Evolutionary conservation across 2,888 invertebrate species (phyloP), one percentile per base, ranked within the genome.

Genomic region (Nephrotoma guestfalica): DNA sequence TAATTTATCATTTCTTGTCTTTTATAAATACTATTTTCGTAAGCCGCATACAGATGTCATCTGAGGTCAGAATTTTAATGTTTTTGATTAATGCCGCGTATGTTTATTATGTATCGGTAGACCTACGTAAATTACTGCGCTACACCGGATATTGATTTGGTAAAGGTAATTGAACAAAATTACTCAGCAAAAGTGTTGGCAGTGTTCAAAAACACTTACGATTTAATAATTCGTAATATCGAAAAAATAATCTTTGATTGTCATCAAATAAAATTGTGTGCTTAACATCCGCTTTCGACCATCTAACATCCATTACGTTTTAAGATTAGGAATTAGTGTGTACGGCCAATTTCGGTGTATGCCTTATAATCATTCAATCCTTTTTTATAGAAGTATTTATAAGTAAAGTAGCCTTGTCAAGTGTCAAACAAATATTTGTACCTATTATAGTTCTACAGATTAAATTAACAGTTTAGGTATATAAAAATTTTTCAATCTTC

Each of bases 141-240:
- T 71, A 71, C 84, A 84, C 84, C 84, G 84, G 84, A 84, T 41
- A 84, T 84, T 84, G 84, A 84, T 41, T 84, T 84, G 18, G 84
- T 41, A 84, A 41, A 84, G n/a, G 6, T 84, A 84, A 84, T 84
- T 84, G 84, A 84, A 84, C 41, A 41, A 84, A 84, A 84, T 84
- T 84, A 84, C 84, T 84, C 84, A 84, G 84, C 84, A 41, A 41
- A 84, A 42, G 42, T 40, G 30, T 83, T 40, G 5, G 5, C 15
- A 51, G 51, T 51, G 71, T 71, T 71, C 30, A 9, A 71, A 30
- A 30, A 7, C 71, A 71, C 71, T 57, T 57, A 71, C 9, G 30
- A 71, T 71, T 71, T 71, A 30, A 11, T 6, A 9, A 71, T 57
- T 11, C 71, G 51, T 51, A 30, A 7, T 47, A 30, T 30, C 2